phyloP scores from a whole-genome alignment of 1,140 invertebrate genomes.

The Drosophila azteca region DNA sequence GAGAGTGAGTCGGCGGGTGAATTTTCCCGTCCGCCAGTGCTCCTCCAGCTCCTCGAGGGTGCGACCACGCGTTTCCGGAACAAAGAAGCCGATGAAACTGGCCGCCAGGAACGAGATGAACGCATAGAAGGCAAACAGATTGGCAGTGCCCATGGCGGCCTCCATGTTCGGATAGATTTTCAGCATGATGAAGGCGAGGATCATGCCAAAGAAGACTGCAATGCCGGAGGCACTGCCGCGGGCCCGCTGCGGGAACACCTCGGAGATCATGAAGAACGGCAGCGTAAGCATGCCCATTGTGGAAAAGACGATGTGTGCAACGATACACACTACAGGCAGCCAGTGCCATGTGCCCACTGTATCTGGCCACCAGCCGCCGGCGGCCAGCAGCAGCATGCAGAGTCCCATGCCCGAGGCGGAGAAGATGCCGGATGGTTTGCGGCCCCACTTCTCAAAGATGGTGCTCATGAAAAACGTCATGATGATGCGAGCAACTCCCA shows the following conservation, averaged over 20 bases:
- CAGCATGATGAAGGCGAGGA: slow-evolving; percentile 89
- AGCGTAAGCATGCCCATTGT: slow-evolving; percentile 87
- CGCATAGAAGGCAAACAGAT: slow-evolving; percentile 90
- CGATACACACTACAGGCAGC: slow-evolving; percentile 85
- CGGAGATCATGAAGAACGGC: slow-evolving; percentile 91
- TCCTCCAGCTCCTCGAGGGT: slow-evolving; percentile 89
- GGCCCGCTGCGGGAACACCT: slow-evolving; percentile 88
- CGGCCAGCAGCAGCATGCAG: slow-evolving; percentile 86
- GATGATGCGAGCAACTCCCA: slow-evolving; percentile 86
- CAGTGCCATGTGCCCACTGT: slow-evolving; percentile 51
- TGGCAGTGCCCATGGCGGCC: slow-evolving; percentile 85
- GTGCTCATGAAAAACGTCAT: slow-evolving; percentile 85
- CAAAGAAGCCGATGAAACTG: slow-evolving; percentile 87
- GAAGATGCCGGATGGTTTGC: slow-evolving; percentile 85
- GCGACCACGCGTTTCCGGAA: slow-evolving; percentile 93
- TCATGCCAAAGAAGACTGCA: slow-evolving; percentile 87
- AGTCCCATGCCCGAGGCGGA: slow-evolving; percentile 87
- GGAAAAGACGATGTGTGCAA: slow-evolving; percentile 86
- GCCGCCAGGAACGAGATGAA: slow-evolving; percentile 87
- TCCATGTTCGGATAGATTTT: slow-evolving; percentile 89
- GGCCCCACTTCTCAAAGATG: slow-evolving; percentile 85
- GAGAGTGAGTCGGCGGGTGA: slow-evolving; percentile 32
- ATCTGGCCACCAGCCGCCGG: slow-evolving; percentile 75
- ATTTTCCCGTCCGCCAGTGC: slow-evolving; percentile 84
- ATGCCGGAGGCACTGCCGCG: slow-evolving; percentile 88